Evolutionary conservation across 2,113 vertebrate species (phyloP), one percentile per base, ranked within the genome.

Genomic region (Siniperca knerii): DNA sequence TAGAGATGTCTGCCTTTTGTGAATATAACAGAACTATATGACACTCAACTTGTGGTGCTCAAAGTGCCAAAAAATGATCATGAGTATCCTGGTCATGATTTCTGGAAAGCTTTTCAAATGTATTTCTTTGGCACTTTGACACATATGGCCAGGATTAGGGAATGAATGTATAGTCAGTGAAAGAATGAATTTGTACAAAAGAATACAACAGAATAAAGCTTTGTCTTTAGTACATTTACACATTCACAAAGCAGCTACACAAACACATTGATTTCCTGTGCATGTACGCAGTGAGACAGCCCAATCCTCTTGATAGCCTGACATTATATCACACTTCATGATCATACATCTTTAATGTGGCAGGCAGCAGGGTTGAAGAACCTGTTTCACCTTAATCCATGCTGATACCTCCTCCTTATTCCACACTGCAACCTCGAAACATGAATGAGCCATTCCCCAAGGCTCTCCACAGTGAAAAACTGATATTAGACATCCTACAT

Each of bases 271-370:
- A 58, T 55, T 46, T 29, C 55, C 21, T 69, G 25, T 58, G 37
- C 55, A 9, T 54, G 44, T 50, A 62, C 58, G 70, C 46, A 13
- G 0, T 0, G 4, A 77, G 40, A 60, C 25, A 62, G 40, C n/a
- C 60, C 9, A 62, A 25, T 77, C 75, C 66, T 60, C 72, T 44
- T n/a, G 55, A 78, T 62, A 75, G 33, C 55, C 48, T 74, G 81
- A 72, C 79, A 50, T 75, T 75, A 74, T 76, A 81, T 84, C 81
- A 83, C 78, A 81, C 77, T 83, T 74, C 77, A 79, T 69, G 72
- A 72, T 77, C 66, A 76, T 82, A 80, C 65, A 86, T 87, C 68
- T 84, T 87, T 83, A 81, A 91, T 74, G 46, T 62, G 60, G 65
- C 70, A 90, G 80, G 74, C 84, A 73, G 58, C 44, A 23, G 37